phyloP scores from a whole-genome alignment of 2,113 vertebrate genomes.

The Nothoprocta pentlandii region DNA sequence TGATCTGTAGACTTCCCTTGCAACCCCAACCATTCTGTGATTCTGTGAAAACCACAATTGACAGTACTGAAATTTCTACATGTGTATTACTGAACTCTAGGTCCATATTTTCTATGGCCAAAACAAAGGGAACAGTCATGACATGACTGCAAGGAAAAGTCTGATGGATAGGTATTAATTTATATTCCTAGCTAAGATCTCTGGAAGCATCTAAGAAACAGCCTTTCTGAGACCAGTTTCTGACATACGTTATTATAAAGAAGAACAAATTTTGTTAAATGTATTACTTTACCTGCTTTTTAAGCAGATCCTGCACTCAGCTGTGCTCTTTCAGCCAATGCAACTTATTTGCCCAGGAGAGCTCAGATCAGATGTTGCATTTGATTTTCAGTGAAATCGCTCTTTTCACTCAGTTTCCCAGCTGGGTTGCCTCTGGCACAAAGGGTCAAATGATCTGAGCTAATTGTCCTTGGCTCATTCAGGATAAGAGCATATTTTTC shows the following conservation, averaged over 20 bases:
- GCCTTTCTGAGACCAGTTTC: not conserved
- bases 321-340: not conserved
- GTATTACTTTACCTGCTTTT: not conserved
- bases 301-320: not conserved
- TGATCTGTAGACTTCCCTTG: no score
- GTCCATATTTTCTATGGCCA: not conserved
- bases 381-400: slow-evolving; percentile 34
- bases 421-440: not conserved
- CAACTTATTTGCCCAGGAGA: not conserved
- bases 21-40: no score
- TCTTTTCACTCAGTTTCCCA: slow-evolving; percentile 34
- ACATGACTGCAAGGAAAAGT: not conserved
- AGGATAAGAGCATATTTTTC: slow-evolving; percentile 14
- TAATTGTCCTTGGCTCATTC: slow-evolving; percentile 17
- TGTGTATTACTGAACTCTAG: not conserved
- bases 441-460: slow-evolving; percentile 1
- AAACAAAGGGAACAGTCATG: not conserved
- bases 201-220: not conserved
- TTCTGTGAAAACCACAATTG: not conserved
- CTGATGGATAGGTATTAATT: not conserved
- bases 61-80: not conserved
- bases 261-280: not conserved
- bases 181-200: not conserved
- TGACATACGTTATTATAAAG: not conserved
- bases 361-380: not conserved